Conservation (phyloP, 1,140 invertebrate species). For the Mycetomoellerius zeteki region DNA sequence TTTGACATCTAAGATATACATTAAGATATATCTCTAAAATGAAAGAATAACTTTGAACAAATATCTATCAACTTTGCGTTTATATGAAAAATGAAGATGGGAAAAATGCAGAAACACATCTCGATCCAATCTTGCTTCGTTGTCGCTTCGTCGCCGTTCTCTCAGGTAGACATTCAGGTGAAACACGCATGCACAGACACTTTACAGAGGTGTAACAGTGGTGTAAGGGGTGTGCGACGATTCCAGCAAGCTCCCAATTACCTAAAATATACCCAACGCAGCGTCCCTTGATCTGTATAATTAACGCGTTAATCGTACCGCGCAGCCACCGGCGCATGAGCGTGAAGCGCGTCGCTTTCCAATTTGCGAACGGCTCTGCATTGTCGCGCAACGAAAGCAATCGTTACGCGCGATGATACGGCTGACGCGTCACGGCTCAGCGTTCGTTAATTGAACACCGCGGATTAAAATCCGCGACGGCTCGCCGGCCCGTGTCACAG, state of each 20-base stretch:
- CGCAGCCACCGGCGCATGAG: constrained; percentile 70
- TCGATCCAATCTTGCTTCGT: neutral
- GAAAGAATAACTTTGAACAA: constrained; percentile 23
- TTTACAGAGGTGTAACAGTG: constrained; percentile 34
- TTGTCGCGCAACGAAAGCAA: constrained; percentile 68
- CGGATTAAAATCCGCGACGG: constrained; percentile 72
- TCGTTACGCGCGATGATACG: constrained; percentile 75
- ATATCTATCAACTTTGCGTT: neutral
- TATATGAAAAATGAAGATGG: constrained; percentile 1
- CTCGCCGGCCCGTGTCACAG: neutral
- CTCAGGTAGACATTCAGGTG: neutral
- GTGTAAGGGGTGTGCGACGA: constrained; percentile 46
- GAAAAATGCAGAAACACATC: neutral
- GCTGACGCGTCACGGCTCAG: constrained; percentile 66
- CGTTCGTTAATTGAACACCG: constrained; percentile 73
- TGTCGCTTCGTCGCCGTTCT: constrained; percentile 27
- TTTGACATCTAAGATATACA: neutral
- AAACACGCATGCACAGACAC: neutral
- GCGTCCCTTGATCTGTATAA: constrained; percentile 73
- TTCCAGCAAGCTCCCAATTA: constrained; percentile 70
- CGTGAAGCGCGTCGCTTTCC: constrained; percentile 73
- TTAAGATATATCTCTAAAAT: neutral
- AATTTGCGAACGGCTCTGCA: constrained; percentile 70
- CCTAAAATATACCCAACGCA: constrained; percentile 72
- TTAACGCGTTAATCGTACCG: constrained; percentile 72